Base-by-base conservation (phyloP, 2,113 vertebrate species). In the Colinus virginianus region DNA sequence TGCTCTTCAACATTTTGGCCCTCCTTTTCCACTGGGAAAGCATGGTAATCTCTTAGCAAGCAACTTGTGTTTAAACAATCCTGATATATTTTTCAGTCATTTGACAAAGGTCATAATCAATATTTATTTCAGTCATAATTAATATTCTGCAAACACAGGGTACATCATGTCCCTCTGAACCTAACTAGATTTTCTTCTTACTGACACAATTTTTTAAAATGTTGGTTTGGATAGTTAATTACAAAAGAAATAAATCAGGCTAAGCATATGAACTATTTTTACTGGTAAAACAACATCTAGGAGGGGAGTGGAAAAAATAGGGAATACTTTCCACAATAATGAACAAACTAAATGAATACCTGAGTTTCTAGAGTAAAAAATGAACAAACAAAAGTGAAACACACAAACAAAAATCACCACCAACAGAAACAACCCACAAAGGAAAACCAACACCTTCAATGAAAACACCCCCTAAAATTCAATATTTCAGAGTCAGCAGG, bases 101-200 rank as follows among this genome's bases (percentile, higher is more conserved):
- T 91, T 96, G 84, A 51, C 25, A 67, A 74, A 94, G 32, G 42
- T 19, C 23, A 63, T 82, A 87, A 95, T 95, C 87, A 88, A 91
- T 95, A 90, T 92, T 95, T 94, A 88, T 94, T 90, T 61, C 49
- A 76, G 82, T 75, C 87, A 90, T 79, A 85, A 67, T 68, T 94
- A 92, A 94, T 90, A 80, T 66, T 84, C 69, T 91, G 87, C 53
- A 91, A 94, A 86, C 76, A 91, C 34, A n/a, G 20, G 48, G 53
- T 48, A 91, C 69, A 80, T 83, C n/a, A 13, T 78, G 87, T 88
- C 48, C 72, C 87, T 80, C 78, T 91, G 72, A 88, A 91, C 43
- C 22, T 53, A 64, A 84, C 61, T 0, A 48, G 61, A 19, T 72
- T 92, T 91, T 87, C 34, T 83, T 68, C 79, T 26, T 51, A 63